Evolutionary conservation across 2,888 invertebrate genomes (phyloP).

Genomic region (Omphaloscelis lunosa): DNA sequence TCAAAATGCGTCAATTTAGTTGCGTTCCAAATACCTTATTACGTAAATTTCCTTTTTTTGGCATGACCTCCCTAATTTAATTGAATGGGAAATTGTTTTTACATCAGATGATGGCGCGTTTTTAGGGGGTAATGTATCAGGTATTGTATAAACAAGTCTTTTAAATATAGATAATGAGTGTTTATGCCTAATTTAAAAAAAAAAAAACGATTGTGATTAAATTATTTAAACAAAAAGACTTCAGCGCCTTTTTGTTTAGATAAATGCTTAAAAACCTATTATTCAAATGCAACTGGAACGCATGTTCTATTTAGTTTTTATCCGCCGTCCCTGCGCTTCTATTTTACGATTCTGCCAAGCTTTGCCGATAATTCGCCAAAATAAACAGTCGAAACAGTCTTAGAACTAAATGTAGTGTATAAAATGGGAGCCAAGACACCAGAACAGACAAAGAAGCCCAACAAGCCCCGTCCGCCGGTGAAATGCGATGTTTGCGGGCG

Average conservation of each 20-base stretch:
- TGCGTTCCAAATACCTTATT: slow-evolving; percentile 20
- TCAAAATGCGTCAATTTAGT: slow-evolving; percentile 39
- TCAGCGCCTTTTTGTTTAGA: not conserved
- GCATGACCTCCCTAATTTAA: not conserved
- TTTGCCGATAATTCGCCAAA: slow-evolving; percentile 18
- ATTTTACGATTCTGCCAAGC: slow-evolving; percentile 15
- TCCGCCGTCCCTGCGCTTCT: slow-evolving; percentile 29
- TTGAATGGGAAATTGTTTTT: not conserved
- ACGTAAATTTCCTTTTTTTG: not conserved
- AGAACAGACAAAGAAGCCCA: slow-evolving; percentile 71
- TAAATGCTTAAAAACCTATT: slow-evolving; percentile 13
- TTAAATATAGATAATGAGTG: not conserved
- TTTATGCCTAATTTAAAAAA: not conserved
- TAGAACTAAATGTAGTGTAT: slow-evolving; percentile 46
- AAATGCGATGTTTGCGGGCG: slow-evolving; percentile 79
- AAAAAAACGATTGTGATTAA: too few species aligned
- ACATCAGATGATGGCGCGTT: not conserved
- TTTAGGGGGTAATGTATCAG: fast-evolving
- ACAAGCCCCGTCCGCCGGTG: slow-evolving; percentile 69
- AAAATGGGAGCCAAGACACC: slow-evolving; percentile 80
- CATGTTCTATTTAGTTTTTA: slow-evolving; percentile 53
- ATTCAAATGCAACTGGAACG: slow-evolving; percentile 23
- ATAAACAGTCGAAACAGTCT: not conserved
- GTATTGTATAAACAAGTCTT: not conserved
- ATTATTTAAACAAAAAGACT: not conserved